Evolutionary conservation across 2,113 vertebrate genomes (phyloP), one percentile per base, ranked within the genome.

Genomic region (Eudyptes chrysolophus): DNA sequence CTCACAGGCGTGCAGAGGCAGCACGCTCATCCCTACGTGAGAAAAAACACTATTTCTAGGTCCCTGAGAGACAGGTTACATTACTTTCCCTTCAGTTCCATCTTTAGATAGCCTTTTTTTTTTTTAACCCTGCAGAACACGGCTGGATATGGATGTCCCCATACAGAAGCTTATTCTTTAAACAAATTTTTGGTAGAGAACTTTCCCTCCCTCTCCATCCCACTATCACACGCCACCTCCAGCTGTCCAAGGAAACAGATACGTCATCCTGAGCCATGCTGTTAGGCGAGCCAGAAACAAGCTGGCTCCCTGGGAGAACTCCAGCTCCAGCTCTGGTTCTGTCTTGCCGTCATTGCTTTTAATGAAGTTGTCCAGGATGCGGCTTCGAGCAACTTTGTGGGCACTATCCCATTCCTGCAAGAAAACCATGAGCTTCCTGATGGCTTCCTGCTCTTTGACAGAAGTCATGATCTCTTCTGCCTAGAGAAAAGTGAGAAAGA

Each of bases 211-310:
- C 25, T 84, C 51, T 87, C 77, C 27, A n/a, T 62, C 60, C 77
- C 69, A 52, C 38, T 51, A 42, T 51, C n/a, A 48, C 51, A 48
- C 2, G 7, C 58, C 60, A 62, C 34, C 13, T 80, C 51, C 30
- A 44, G 36, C 54, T 84, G 40, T 30, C 78, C 65, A 61, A 85
- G 60, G 48, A 92, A 91, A 97, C 96, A 97, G 99, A 99, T 99
- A 99, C 98, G 90, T 98, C 89, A 99, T 97, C 92, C 98, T 98
- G 49, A 99, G 98, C 98, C 98, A 99, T 21, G 98, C 98, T n/a
- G 97, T 99, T 70, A 99, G 77, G 51, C 98, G 98, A 58, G 98
- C 97, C 92, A 99, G 97, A 90, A 99, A 99, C 82, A 99, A 98
- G 89, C 98, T 99, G 94, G 97, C 98, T 48, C 98, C 98, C 79